Evolutionary conservation across 2,797 vertebrate species (phyloP).

Genomic region (Urosaurus nigricauda): DNA sequence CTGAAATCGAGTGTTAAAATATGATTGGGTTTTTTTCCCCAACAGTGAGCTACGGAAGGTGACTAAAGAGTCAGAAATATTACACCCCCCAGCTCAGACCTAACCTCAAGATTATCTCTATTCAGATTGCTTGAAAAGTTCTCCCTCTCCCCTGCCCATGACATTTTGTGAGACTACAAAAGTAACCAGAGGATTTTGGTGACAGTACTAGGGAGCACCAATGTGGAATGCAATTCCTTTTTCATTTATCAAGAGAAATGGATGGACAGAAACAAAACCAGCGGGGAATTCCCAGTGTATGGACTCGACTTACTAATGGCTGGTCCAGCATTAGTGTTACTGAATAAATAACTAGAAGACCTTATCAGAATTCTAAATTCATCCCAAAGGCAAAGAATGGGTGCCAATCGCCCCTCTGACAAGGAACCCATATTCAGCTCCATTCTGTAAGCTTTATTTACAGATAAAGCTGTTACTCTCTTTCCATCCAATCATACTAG

Average conservation of each 20-base stretch:
- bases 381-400: neutral
- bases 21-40: neutral
- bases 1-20: constrained; percentile 51
- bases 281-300: neutral
- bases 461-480: too few species aligned
- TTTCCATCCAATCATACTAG: neutral
- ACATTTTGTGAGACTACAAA: neutral
- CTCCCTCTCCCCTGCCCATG: neutral
- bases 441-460: neutral
- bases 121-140: neutral
- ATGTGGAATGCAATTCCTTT: neutral
- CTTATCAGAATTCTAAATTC: neutral
- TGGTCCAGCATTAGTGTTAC: neutral
- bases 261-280: neutral
- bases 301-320: too few species aligned
- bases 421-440: neutral
- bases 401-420: neutral
- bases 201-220: neutral
- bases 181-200: neutral
- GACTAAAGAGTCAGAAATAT: neutral
- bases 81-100: neutral
- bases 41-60: too few species aligned
- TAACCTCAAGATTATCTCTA: neutral
- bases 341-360: neutral
- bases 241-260: neutral